Evolutionary conservation across 2,888 invertebrate genomes (phyloP).

Genomic region (Apamea anceps): DNA sequence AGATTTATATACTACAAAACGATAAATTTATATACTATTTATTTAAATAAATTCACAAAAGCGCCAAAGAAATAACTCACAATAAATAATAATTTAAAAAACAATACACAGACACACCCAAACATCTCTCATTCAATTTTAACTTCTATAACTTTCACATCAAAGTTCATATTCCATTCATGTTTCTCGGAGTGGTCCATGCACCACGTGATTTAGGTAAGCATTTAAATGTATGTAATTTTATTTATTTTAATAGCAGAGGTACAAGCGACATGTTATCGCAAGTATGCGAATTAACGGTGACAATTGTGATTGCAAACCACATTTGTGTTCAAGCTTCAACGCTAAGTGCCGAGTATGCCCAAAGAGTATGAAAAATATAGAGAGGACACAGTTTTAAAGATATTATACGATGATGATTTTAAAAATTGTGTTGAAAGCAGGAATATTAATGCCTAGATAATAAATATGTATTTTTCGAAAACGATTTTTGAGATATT

Average conservation of each 20-base stretch:
- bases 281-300: constrained; percentile 86
- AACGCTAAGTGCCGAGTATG: constrained; percentile 73
- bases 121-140: constrained; percentile 30
- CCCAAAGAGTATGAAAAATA: constrained; percentile 63
- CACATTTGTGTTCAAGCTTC: constrained; percentile 81
- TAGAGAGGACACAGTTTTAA: constrained; percentile 62
- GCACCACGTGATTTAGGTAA: constrained; percentile 63
- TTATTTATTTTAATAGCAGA: constrained; percentile 77
- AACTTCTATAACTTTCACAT: background rate
- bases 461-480: no score
- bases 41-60: constrained; percentile 17
- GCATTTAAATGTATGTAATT: constrained; percentile 74
- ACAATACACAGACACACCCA: constrained; percentile 10
- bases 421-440: constrained; percentile 71
- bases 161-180: constrained; percentile 43
- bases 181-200: constrained; percentile 16
- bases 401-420: constrained; percentile 6
- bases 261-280: constrained; percentile 79
- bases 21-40: background rate
- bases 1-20: background rate
- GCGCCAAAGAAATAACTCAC: constrained; percentile 32
- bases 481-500: background rate
- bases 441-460: constrained; percentile 49
- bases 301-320: constrained; percentile 86
- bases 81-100: constrained; percentile 50